These are phyloP conservation scores for Oostethus manadensis DNA, from an alignment of 2,113 vertebrate species.

Conservation along the genomic window DNA sequence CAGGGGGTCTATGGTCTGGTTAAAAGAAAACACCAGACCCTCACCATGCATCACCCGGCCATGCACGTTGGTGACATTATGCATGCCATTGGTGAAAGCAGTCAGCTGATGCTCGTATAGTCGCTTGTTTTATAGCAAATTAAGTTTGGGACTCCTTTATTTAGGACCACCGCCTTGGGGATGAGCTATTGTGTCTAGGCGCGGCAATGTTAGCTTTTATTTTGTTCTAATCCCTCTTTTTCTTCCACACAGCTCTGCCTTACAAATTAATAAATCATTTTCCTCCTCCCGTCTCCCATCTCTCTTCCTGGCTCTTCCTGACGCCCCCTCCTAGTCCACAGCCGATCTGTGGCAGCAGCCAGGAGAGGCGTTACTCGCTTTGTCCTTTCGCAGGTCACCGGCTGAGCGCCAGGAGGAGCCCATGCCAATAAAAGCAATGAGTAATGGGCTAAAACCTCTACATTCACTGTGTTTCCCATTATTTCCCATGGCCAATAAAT, in stretches of 20 bases:
- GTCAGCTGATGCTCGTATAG: neutral
- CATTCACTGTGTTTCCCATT: constrained; percentile 67
- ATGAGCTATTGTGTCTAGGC: constrained; percentile 32
- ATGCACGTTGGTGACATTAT: neutral
- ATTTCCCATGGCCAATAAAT: constrained; percentile 65
- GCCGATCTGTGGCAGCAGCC: constrained; percentile 52
- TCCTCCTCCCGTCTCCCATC: constrained; percentile 36
- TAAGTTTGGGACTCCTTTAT: constrained; percentile 9
- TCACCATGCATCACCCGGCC: too few relatives aligned
- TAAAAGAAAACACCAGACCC: too few relatives aligned
- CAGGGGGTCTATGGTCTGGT: too few relatives aligned
- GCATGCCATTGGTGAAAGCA: neutral
- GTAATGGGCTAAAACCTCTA: constrained; percentile 68
- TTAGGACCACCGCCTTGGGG: constrained; percentile 4
- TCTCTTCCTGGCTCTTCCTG: constrained; percentile 33
- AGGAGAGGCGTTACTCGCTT: constrained; percentile 61
- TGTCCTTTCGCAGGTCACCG: constrained; percentile 69
- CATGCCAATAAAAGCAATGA: constrained; percentile 68
- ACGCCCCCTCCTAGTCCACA: constrained; percentile 38
- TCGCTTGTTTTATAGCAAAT: constrained; percentile 14
- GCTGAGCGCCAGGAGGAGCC: constrained; percentile 56
- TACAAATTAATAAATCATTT: constrained; percentile 46
- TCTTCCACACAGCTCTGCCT: neutral
- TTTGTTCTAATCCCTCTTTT: constrained; percentile 12
- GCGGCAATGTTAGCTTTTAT: constrained; percentile 10